Conservation (phyloP, 2,113 vertebrate genomes). For the Phylloscopus trochilus region DNA sequence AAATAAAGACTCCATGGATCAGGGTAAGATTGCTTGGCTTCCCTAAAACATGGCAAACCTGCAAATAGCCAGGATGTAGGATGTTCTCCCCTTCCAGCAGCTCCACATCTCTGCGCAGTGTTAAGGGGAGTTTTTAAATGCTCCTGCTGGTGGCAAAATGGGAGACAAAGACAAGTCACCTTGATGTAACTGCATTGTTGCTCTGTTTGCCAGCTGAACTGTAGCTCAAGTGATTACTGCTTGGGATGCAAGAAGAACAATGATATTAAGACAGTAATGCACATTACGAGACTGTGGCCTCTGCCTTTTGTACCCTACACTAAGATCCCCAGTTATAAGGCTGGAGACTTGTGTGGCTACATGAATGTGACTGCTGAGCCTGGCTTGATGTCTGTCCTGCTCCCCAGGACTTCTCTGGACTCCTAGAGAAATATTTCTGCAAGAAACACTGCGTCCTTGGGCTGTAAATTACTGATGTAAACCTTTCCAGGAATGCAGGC, state of each 20-base stretch:
- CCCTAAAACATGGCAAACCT: not conserved
- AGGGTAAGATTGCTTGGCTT: not conserved
- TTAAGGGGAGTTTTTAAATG: not conserved
- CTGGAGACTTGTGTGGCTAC: not conserved
- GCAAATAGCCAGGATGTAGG: not conserved
- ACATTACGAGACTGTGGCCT: not conserved
- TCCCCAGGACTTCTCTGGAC: not conserved
- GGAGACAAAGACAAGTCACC: not conserved
- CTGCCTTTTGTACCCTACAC: not conserved
- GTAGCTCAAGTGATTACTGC: not conserved
- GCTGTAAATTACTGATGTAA: not conserved
- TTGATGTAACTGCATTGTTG: not conserved
- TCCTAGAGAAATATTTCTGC: not conserved
- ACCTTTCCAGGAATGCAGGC: not conserved
- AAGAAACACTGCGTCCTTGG: not conserved
- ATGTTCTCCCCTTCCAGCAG: not conserved
- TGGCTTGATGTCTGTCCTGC: not conserved
- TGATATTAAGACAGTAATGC: not conserved
- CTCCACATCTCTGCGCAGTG: not conserved
- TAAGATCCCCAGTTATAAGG: not conserved
- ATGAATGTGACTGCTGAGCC: not conserved
- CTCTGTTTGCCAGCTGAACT: not conserved
- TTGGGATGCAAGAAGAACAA: not conserved
- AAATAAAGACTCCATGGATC: not conserved
- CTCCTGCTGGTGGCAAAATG: not conserved